Conservation (phyloP, 2,888 invertebrate species). For the Axea sp. region DNA sequence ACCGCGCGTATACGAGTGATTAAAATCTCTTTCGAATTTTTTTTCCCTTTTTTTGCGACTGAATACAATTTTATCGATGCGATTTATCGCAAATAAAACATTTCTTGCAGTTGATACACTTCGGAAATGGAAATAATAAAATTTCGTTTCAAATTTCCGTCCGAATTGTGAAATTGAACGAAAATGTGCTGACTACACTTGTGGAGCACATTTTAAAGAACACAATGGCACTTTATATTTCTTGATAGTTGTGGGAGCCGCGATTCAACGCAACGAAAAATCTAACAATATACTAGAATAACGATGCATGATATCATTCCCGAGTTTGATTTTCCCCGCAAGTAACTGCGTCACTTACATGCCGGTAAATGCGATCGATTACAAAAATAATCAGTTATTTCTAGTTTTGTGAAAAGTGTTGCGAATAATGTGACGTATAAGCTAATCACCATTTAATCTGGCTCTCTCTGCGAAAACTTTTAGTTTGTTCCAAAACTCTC, state of each 20-base stretch:
- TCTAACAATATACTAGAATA: constrained; percentile 17
- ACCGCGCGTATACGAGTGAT: neutral
- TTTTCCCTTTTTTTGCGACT: neutral
- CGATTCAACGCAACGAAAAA: constrained; percentile 5
- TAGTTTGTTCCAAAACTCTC: too few relatives aligned
- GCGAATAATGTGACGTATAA: too few relatives aligned
- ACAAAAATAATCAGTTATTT: too few relatives aligned
- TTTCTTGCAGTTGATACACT: neutral
- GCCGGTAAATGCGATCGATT: too few relatives aligned
- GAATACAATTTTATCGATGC: neutral
- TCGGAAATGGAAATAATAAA: constrained; percentile 18
- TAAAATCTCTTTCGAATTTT: constrained; percentile 1
- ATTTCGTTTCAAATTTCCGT: constrained; percentile 27
- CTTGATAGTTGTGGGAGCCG: constrained; percentile 10
- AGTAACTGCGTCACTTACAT: too few relatives aligned
- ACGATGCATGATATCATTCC: constrained; percentile 3
- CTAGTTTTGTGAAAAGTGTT: too few relatives aligned
- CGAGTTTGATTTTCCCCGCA: constrained; percentile 1
- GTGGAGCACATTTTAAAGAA: constrained; percentile 18
- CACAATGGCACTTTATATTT: constrained; percentile 32
- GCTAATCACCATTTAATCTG: too few relatives aligned
- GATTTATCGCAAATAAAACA: constrained; percentile 18
- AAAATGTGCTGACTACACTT: constrained; percentile 33
- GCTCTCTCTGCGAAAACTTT: too few relatives aligned
- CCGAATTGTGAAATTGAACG: constrained; percentile 36